Base-by-base conservation (phyloP, 2,888 invertebrate genomes). In the Lycia hirtaria region DNA sequence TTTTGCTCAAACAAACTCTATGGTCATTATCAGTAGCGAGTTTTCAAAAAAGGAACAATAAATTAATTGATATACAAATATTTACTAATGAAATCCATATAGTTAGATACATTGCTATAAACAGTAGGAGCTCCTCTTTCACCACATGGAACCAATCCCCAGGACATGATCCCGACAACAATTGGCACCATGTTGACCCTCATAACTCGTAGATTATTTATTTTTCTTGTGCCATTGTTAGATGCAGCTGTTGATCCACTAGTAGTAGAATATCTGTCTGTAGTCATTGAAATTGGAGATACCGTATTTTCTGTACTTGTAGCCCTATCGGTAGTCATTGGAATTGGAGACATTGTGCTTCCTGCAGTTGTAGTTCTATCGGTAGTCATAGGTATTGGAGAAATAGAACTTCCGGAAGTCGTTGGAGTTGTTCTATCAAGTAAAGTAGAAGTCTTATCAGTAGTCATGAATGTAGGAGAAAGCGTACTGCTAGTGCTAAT, bases 91-190 rank as follows among this genome's bases (percentile, higher is more conserved):
- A 92, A 93, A 64, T 90, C 85, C 40, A 91, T 71, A 62, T 92
- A 93, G 15, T 79, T 75, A 3, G 88, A 84, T 0, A 93, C 92
- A 64, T 92, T 92, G 0, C 93, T 93, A 64, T 91, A 93, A 1
- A 93, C 92, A 0, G 93, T 92, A 0, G 93, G 93, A 2, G 92
- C 90, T 3, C 92, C 92, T 51, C 69, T 76, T 40, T 81, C 76
- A 1, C 93, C 93, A 69, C 93, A 93, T 0, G 93, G 93, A 0
- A 80, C 77, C 1, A 90, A 72, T 0, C 93, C 93, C 93, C 93
- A 94, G 0, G 93, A 94, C 0, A 93, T 93, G 1, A 94, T 74
- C 22, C 94, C 94, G n/a, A 93, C 66, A 28, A 93, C 66, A 3
- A 85, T 74, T 10, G 85, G 83, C 32, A 68, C 58, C 26, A 70